These are phyloP conservation scores for Taurulus bubalis DNA, from an alignment of 2,113 vertebrate species.

Conservation along the genomic window DNA sequence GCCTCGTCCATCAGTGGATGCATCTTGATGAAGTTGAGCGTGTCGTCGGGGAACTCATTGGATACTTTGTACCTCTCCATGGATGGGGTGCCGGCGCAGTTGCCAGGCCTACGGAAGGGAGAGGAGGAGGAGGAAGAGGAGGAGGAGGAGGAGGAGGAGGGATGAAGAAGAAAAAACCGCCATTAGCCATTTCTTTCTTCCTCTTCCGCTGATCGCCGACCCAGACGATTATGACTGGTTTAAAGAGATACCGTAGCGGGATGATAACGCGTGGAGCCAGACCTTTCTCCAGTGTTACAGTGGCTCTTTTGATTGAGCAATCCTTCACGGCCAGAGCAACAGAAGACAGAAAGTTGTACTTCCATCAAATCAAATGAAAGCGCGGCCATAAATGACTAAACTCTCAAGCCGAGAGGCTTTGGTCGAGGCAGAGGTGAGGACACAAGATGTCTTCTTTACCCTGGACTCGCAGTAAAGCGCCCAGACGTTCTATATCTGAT, in stretches of 20 bases:
- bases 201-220: no score
- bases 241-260: background rate
- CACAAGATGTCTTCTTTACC: slow-evolving; percentile 51
- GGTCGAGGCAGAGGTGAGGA: slow-evolving; percentile 38
- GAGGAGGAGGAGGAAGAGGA: slow-evolving; percentile 26
- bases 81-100: slow-evolving; percentile 89
- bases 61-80: slow-evolving; percentile 92
- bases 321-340: slow-evolving; percentile 37
- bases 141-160: slow-evolving; percentile 1
- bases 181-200: background rate
- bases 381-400: slow-evolving; percentile 48
- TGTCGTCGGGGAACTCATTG: slow-evolving; percentile 97
- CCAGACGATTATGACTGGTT: background rate
- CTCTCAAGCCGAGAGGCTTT: slow-evolving; percentile 49
- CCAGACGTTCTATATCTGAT: slow-evolving; percentile 63
- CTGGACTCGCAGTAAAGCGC: slow-evolving; percentile 35
- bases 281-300: background rate
- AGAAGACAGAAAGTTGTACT: slow-evolving; percentile 46
- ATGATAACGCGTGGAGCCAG: background rate
- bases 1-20: slow-evolving; percentile 99
- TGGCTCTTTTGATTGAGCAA: slow-evolving; percentile 10
- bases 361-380: slow-evolving; percentile 57
- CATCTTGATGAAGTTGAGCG: slow-evolving; percentile 98
- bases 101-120: slow-evolving; percentile 88
- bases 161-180: background rate